Base-by-base conservation (phyloP, 1,140 invertebrate genomes). In the Cotesia chilonis region DNA sequence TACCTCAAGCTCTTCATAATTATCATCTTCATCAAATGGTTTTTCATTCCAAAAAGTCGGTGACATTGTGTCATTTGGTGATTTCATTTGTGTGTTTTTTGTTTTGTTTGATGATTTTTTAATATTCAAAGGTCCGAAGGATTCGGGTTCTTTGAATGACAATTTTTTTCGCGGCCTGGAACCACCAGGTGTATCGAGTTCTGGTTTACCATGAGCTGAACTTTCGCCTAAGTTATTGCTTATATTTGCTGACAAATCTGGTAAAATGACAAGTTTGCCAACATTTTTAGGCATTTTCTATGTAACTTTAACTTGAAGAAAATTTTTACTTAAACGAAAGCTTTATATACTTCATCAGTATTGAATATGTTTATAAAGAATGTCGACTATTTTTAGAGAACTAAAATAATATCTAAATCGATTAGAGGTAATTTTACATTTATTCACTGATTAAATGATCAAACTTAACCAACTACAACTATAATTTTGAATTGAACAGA, bases 71-170 rank as follows among this genome's bases (percentile, higher is more conserved):
- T 72, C 75, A 17, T 66, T 57, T 54, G 60, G 17, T 17, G 72
- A 52, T 55, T 52, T 60, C 14, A 47, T 54, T 59, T 57, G n/a
- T 1, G 14, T 4, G 12, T 61, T 35, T 71, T 77, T 77, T 7
- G 69, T 47, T 65, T 54, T 63, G 37, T 71, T 75, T 12, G 71
- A 79, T 3, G 79, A 77, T 64, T 81, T 85, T 74, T 83, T 83
- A 74, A 85, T 76, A 73, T 83, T 84, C 71, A 85, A 78, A 67
- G 83, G 85, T 4, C 86, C 84, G 71, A 91, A 88, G n/a, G 93
- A 92, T 84, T 94, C 93, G 1, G 94, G 94, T 78, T 95, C 94
- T 69, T 94, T 90, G 80, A 95, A 96, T 0, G 93, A 95, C 1
- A 95, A 85, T 79, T 96, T 96, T 83, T 95, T 96, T 28, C 93